Evolutionary conservation across 1,140 invertebrate genomes (phyloP), one percentile per base, ranked within the genome.

Genomic region (Cotesia chilonis): DNA sequence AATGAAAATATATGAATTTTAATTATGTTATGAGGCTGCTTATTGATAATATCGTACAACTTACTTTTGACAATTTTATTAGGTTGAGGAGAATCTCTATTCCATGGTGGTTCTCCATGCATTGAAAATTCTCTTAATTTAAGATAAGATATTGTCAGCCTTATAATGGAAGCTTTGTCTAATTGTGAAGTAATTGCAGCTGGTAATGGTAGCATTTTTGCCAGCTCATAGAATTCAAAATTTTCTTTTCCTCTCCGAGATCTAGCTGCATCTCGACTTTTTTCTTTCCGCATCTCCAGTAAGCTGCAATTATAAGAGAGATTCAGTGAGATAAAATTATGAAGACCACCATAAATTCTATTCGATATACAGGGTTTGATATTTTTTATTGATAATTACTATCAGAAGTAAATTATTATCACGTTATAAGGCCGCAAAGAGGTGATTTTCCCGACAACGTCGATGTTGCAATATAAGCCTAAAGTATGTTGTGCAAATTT

Each of bases 161-260:
- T 92, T 88, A 99, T 98, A 84, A 99, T 98, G 80, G 97, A 98
- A 28, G 98, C 98, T 88, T 99, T 99, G 89, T 99, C 98, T 88
- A 99, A 89, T 87, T 99, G 98, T 75, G 94, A 96, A 76, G 97
- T 99, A 84, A 99, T 99, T 79, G 97, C 97, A 3, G 95, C 93
- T 0, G 97, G 97, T 51, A 99, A 89, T 0, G 97, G 97, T 76
- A 99, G 88, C 94, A 99, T 95, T 89, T 98, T 98, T 73, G 97
- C 97, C 85, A 99, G 88, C 88, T 98, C 97, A 88, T 98, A 98
- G 88, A 99, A 99, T 88, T 99, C 97, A 84, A 95, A 98, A 88
- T 99, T 99, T 87, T 99, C 98, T 82, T 99, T 99, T 35, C 97
- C 97, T 51, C 97, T 90, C 47, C 98, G 88, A 5, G 95, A 97